Percentiles rank a stretch among this genome's conserved stretches.
Evolutionary conservation across 2,797 vertebrate species (phyloP).

Genomic region (Aphelocoma californica): DNA sequence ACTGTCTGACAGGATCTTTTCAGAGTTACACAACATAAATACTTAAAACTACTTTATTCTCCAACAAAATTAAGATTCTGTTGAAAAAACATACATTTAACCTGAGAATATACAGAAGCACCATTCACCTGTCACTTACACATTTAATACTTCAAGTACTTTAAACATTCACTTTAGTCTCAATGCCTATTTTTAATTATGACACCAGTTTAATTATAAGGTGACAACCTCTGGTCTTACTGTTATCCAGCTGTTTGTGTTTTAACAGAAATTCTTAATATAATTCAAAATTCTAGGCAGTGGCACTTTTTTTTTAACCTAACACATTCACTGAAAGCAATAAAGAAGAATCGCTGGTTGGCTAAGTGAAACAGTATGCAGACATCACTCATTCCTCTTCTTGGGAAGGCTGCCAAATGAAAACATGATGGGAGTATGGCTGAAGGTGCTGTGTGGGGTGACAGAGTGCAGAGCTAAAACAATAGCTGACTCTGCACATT

Average conservation of each 20-base stretch:
- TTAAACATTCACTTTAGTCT: background rate
- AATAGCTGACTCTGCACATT: slow-evolving; percentile 65
- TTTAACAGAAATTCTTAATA: background rate
- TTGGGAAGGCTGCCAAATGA: slow-evolving; percentile 52
- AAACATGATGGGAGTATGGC: slow-evolving; percentile 45
- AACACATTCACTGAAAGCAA: slow-evolving; percentile 18
- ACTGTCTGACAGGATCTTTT: background rate
- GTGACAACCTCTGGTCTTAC: background rate
- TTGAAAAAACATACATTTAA: background rate
- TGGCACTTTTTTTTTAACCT: background rate
- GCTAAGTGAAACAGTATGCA: slow-evolving; percentile 58
- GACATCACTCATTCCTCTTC: slow-evolving; percentile 42
- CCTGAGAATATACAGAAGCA: background rate
- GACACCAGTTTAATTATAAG: background rate
- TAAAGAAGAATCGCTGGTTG: background rate
- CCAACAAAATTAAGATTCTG: background rate
- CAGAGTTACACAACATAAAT: background rate
- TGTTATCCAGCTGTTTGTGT: background rate
- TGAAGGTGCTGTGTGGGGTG: slow-evolving; percentile 59
- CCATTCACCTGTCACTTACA: background rate
- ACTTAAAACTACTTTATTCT: background rate
- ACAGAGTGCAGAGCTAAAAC: slow-evolving; percentile 43
- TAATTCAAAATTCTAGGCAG: background rate
- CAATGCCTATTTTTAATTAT: background rate
- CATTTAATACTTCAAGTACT: background rate